Evolutionary conservation across 1,140 invertebrate genomes (phyloP), one percentile per base, ranked within the genome.

Genomic region (Globodera rostochiensis): DNA sequence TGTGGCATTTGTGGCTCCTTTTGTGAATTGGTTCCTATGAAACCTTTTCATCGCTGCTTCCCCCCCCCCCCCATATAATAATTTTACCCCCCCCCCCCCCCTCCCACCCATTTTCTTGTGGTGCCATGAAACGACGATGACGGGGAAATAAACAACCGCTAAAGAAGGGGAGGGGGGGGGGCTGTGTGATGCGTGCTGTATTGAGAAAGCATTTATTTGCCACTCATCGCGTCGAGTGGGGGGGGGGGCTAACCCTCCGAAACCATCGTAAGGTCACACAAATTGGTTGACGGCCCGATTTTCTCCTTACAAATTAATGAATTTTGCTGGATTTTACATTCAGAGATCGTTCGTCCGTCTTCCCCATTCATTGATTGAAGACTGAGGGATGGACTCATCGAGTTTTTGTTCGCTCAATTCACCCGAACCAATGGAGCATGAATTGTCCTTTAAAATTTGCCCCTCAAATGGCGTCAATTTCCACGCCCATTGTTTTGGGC

Each of bases 401-500:
- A 53, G 50, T 53, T 53, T 53, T 36, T 36, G 25, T 36, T 36
- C 6, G 50, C 50, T 6, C 13, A 70, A 7, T 9, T 11, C n/a
- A 70, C 7, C 67, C 7, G 7, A 19, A 19, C 67, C 67, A 70
- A 70, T 70, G n/a, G 67, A 25, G 67, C 67, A 8, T 21, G n/a
- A 70, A 25, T 70, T 5, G 67, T 11, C 67, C 36, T 7, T 19
- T 19, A n/a, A 45, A 25, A 21, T 70, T 36, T 8, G n/a, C 67
- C n/a, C 67, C 67, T 36, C 67, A 70, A 64, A 70, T 70, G 67
- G n/a, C 67, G 9, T 70, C 67, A 70, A 70, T 70, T 70, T 70
- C n/a, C 36, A 9, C 13, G 9, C 67, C 67, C 67, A 70, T 70
- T 70, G 67, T 70, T 70, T 70, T 70, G 67, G n/a, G 8, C 67